Evolutionary conservation across 2,113 vertebrate species (phyloP).

Genomic region (Thinocorus orbignyianus): DNA sequence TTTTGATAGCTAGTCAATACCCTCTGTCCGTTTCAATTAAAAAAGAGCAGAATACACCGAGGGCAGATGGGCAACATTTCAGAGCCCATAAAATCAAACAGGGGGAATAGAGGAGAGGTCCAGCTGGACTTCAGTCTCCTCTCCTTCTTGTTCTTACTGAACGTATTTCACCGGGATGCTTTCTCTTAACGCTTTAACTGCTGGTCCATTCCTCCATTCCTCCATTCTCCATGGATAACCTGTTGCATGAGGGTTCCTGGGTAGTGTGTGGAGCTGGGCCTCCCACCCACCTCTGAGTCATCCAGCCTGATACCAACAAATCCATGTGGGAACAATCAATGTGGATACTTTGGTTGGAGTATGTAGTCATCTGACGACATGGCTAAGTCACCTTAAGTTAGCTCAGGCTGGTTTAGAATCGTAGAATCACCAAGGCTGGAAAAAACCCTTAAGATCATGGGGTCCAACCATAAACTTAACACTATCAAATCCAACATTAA

Average conservation of each 20-base stretch:
- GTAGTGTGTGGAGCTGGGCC: rapidly evolving
- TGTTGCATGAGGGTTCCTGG: background rate
- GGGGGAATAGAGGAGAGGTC: background rate
- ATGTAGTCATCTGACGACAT: rapidly evolving
- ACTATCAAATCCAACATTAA: background rate
- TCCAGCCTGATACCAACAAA: background rate
- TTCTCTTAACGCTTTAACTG: background rate
- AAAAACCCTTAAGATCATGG: background rate
- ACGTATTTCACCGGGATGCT: background rate
- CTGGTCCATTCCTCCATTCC: background rate
- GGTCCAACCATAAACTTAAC: rapidly evolving
- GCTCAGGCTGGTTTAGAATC: background rate
- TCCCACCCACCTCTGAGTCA: background rate
- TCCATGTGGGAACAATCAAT: rapidly evolving
- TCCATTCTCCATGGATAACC: background rate
- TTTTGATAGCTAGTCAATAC: slow-evolving; percentile 77
- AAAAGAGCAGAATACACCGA: slow-evolving; percentile 52
- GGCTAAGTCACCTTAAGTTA: background rate
- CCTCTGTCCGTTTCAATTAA: slow-evolving; percentile 70
- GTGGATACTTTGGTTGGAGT: background rate
- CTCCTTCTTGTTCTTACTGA: background rate
- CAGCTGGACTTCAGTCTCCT: background rate
- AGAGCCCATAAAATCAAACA: slow-evolving; percentile 64
- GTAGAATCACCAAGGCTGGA: background rate
- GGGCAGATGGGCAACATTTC: slow-evolving; percentile 66